These are phyloP conservation scores for Rhynchotus rufescens DNA, from an alignment of 2,797 vertebrate genomes.

Conservation along the genomic window DNA sequence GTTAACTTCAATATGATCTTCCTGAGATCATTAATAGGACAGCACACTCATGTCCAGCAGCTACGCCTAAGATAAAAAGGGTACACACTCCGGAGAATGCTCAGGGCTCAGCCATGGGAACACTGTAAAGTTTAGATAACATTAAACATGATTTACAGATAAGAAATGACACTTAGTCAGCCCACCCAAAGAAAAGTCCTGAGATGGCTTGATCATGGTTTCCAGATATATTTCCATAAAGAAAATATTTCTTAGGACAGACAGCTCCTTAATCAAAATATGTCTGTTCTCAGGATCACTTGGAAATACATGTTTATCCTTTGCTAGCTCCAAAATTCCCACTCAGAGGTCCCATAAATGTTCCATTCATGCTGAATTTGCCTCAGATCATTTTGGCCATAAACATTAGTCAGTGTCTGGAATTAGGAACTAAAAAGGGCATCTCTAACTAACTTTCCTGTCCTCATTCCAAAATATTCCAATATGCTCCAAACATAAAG, in stretches of 20 bases:
- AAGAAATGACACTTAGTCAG: slow-evolving; percentile 62
- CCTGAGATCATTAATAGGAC: slow-evolving; percentile 56
- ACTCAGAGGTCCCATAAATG: slow-evolving; percentile 51
- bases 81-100: slow-evolving; percentile 39
- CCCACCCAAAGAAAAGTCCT: slow-evolving; percentile 54
- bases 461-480: slow-evolving; percentile 55
- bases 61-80: slow-evolving; percentile 69
- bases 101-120: slow-evolving; percentile 52
- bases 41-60: slow-evolving; percentile 67
- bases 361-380: background rate
- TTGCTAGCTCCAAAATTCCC: slow-evolving; percentile 61
- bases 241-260: slow-evolving; percentile 29
- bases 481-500: slow-evolving; percentile 30
- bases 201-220: slow-evolving; percentile 59
- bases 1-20: slow-evolving; percentile 25
- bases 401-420: slow-evolving; percentile 38
- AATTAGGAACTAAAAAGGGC: slow-evolving; percentile 50
- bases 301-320: slow-evolving; percentile 63
- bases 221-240: slow-evolving; percentile 70
- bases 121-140: slow-evolving; percentile 58
- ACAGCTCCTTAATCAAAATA: slow-evolving; percentile 60
- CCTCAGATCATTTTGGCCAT: slow-evolving; percentile 19
- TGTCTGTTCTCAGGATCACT: slow-evolving; percentile 73
- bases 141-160: slow-evolving; percentile 69
- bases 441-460: slow-evolving; percentile 52